Evolutionary conservation across 2,888 invertebrate genomes (phyloP).

Genomic region (Lysandra coridon): DNA sequence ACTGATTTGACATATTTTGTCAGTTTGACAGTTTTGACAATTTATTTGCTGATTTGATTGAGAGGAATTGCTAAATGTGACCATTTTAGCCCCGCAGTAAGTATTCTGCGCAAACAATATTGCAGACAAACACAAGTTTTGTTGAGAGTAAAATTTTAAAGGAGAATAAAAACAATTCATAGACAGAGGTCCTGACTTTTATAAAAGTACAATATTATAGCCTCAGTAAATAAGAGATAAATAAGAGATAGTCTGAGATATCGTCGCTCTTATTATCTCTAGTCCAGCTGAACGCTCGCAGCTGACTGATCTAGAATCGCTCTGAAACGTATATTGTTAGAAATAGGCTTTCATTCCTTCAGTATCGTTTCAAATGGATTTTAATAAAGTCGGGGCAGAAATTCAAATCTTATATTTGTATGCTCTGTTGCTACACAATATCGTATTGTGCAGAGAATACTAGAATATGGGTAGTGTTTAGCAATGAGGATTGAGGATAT

Average conservation of each 20-base stretch:
- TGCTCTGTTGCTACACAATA: slow-evolving; percentile 14
- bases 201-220: neutral
- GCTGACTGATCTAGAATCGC: neutral
- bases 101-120: too few relatives aligned
- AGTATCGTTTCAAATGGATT: slow-evolving; percentile 15
- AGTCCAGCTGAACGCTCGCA: slow-evolving; percentile 11
- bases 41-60: too few relatives aligned
- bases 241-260: slow-evolving; percentile 15
- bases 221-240: slow-evolving; percentile 20
- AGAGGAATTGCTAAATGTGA: too few relatives aligned
- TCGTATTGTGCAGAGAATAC: slow-evolving; percentile 4
- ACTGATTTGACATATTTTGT: too few relatives aligned
- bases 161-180: neutral
- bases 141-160: too few relatives aligned
- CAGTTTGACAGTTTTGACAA: too few relatives aligned
- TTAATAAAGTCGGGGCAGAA: slow-evolving; percentile 6
- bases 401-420: slow-evolving; percentile 14
- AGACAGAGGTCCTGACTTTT: neutral
- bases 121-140: too few relatives aligned
- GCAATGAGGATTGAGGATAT: neutral
- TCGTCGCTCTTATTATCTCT: slow-evolving; percentile 10
- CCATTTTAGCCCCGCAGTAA: too few relatives aligned
- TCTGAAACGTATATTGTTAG: slow-evolving; percentile 27
- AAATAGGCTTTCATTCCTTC: slow-evolving; percentile 28
- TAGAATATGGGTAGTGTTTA: neutral